Evolutionary conservation across 2,888 invertebrate genomes (phyloP).

Genomic region (Lymantria monacha): DNA sequence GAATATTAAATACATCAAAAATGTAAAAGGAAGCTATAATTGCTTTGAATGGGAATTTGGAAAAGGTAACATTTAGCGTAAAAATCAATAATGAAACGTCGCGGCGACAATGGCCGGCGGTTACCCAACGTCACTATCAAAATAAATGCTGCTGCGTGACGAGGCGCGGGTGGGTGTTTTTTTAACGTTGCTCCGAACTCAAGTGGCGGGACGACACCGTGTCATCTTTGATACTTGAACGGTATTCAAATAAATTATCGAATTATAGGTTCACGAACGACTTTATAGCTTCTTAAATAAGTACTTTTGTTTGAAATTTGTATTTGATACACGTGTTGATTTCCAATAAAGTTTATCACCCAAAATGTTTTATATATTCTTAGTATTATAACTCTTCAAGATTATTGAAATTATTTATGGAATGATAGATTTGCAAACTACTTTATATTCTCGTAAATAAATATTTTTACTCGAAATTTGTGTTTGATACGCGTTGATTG

Average conservation of each 20-base stretch:
- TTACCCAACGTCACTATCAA: conserved; percentile 76
- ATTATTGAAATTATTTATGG: no score
- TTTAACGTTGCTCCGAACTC: conserved; percentile 53
- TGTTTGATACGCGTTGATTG: no score
- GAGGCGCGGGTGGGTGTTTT: conserved; percentile 74
- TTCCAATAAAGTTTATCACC: no score
- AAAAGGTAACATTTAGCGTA: conserved; percentile 79
- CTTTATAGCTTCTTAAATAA: neutral
- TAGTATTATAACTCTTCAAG: no score
- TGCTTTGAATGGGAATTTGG: conserved; percentile 67
- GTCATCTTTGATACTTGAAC: conserved; percentile 40
- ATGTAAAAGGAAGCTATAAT: conserved; percentile 72
- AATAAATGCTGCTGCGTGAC: conserved; percentile 73
- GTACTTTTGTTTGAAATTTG: no score
- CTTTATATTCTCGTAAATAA: no score
- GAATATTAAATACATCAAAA: conserved; percentile 63
- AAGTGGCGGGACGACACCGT: conserved; percentile 60
- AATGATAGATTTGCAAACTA: no score
- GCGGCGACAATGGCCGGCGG: conserved; percentile 68
- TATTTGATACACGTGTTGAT: no score
- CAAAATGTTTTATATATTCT: no score
- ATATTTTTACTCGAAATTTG: no score
- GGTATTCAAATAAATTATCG: conserved; percentile 20
- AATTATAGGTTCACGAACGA: neutral
- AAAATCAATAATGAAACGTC: conserved; percentile 80